These are phyloP conservation scores for Orbicella faveolata DNA, from an alignment of 64 coral and sea anemone species.

Conservation along the genomic window DNA sequence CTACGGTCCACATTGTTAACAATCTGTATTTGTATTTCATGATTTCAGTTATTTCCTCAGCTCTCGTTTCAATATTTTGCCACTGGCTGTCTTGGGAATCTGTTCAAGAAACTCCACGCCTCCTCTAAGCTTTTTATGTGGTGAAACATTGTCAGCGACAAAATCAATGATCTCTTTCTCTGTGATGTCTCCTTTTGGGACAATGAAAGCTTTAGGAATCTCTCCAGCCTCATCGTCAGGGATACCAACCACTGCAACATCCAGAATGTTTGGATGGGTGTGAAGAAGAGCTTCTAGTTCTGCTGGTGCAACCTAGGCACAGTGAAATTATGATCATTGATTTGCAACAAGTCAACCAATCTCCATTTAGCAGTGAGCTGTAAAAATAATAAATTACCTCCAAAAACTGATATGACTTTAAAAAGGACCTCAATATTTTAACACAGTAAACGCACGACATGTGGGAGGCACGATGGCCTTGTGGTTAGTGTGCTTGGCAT, in stretches of 20 bases:
- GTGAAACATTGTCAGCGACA: slow-evolving; percentile 41
- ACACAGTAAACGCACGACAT: too few relatives aligned
- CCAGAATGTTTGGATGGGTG: slow-evolving; percentile 47
- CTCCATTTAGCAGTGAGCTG: too few relatives aligned
- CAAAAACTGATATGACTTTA: too few relatives aligned
- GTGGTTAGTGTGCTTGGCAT: too few relatives aligned
- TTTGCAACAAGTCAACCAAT: too few relatives aligned
- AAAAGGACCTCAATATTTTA: too few relatives aligned
- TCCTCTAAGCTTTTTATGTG: slow-evolving; percentile 76
- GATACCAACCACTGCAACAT: slow-evolving; percentile 67
- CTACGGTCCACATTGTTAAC: too few relatives aligned
- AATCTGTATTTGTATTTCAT: not conserved
- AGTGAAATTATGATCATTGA: not conserved
- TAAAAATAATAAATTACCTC: too few relatives aligned
- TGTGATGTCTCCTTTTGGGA: slow-evolving; percentile 47
- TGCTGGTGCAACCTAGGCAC: slow-evolving; percentile 57
- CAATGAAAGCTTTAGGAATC: slow-evolving; percentile 71
- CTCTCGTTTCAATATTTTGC: slow-evolving; percentile 43
- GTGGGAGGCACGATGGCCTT: too few relatives aligned
- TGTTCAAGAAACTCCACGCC: slow-evolving; percentile 70
- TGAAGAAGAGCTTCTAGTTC: slow-evolving; percentile 66
- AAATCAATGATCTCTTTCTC: slow-evolving; percentile 41
- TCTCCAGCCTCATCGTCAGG: slow-evolving; percentile 63
- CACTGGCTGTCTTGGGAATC: slow-evolving; percentile 66
- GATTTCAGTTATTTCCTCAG: not conserved